Base-by-base conservation (phyloP, 2,113 vertebrate genomes). In the Laticauda laticaudata region DNA sequence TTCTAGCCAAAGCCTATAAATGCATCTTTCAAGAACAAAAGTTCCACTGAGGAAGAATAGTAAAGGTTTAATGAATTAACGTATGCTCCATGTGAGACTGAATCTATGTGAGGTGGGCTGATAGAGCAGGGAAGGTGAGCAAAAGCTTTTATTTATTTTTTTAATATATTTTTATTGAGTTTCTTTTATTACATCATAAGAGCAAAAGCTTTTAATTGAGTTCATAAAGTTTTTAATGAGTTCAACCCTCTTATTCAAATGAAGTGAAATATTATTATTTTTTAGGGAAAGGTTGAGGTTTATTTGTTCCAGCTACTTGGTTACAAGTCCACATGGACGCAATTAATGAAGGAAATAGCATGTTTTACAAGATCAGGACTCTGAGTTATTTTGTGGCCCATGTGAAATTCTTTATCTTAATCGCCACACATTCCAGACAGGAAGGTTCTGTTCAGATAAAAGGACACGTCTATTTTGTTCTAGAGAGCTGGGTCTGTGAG, bases 281-380 rank as follows among this genome's bases (percentile, higher is more conserved):
- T 88, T 89, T 98, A 97, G 97, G 97, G 98, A 98, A 98, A 96
- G 97, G 97, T 97, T 97, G 94, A 94, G 96, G 96, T 98, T 98
- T 98, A 98, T 98, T 98, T 98, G 98, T 98, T 97, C 95, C 97
- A 98, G 97, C 97, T 98, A 98, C 97, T 97, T 98, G 97, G 97
- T 98, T 98, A 98, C 97, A 98, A 96, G 96, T 97, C 98, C 98
- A 97, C 96, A 91, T 93, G 97, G 98, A 97, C 97, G 97, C 96
- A 98, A 98, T 98, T 98, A 98, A 98, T 98, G 96, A 96, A 98
- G 98, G 98, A 98, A 98, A 98, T 97, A 97, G 97, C 97, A 96
- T 97, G 96, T 97, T 98, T 98, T 98, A 98, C 97, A 97, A 98
- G 97, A 94, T 97, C 97, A 95, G 95, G 94, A 97, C 96, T 97